Evolutionary conservation across 2,888 invertebrate species (phyloP).

Genomic region (Bombyx huttoni): DNA sequence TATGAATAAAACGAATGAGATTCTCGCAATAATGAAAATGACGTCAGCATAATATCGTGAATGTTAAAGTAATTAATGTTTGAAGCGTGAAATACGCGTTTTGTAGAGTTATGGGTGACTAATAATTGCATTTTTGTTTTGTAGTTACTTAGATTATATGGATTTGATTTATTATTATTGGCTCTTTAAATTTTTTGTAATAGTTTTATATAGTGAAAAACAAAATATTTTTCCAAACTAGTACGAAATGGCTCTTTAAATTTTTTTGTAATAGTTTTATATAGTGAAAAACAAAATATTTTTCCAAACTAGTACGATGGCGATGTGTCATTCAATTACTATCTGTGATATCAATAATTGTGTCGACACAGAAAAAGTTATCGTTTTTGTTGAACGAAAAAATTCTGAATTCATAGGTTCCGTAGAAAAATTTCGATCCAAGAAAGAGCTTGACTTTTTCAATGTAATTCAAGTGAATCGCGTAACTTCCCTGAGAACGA

Average conservation of each 20-base stretch:
- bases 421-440: conserved; percentile 49
- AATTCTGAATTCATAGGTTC: conserved; percentile 38
- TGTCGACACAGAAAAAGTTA: conserved; percentile 42
- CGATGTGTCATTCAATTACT: neutral
- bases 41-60: neutral
- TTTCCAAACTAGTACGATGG: too few species aligned
- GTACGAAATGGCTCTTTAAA: too few species aligned
- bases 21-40: neutral
- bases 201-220: too few species aligned
- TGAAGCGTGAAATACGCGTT: neutral
- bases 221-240: too few species aligned
- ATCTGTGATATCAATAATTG: conserved; percentile 20
- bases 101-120: neutral
- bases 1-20: neutral
- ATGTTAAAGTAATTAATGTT: neutral
- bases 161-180: too few species aligned
- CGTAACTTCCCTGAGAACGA: conserved; percentile 43
- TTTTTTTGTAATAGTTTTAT: too few species aligned
- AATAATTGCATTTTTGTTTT: neutral
- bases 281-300: too few species aligned
- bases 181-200: too few species aligned
- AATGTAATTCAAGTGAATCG: conserved; percentile 32
- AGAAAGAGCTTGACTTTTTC: conserved; percentile 35
- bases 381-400: conserved; percentile 33
- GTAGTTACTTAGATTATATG: too few species aligned